Percentiles rank a stretch among this genome's conserved stretches.
Conservation (phyloP, 2,797 vertebrate species). For the Mormyrops attenuatus region DNA sequence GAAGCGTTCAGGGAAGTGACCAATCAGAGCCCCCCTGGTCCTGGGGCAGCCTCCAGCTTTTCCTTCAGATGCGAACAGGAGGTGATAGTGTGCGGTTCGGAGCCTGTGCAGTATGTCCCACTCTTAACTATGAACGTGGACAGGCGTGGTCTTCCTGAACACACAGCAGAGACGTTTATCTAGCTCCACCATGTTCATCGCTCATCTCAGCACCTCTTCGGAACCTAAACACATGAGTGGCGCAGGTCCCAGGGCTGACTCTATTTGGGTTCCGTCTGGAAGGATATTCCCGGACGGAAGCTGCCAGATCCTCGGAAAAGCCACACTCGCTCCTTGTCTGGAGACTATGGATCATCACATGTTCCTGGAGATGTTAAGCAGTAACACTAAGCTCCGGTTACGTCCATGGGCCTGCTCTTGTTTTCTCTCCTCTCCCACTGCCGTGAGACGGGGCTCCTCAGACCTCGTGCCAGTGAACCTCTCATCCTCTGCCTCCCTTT, state of each 20-base stretch:
- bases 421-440: background rate
- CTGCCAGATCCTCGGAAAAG: background rate
- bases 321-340: background rate
- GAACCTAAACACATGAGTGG: background rate
- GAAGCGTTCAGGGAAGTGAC: background rate
- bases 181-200: background rate
- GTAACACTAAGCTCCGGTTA: background rate
- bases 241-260: background rate
- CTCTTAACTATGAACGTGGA: background rate
- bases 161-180: background rate
- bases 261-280: background rate
- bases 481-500: conserved; percentile 39
- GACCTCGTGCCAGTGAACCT: conserved; percentile 52
- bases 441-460: background rate
- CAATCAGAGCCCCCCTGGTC: background rate
- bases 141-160: background rate
- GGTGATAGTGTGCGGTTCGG: no score
- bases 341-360: background rate
- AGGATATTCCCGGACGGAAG: background rate
- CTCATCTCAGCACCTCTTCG: background rate
- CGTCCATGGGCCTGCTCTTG: background rate
- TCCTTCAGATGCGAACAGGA: no score
- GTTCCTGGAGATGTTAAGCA: background rate
- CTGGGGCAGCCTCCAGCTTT: background rate
- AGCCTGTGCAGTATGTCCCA: no score